These are phyloP conservation scores for Pomatorhinus ruficollis DNA, from an alignment of 2,113 vertebrate genomes.

Conservation along the genomic window DNA sequence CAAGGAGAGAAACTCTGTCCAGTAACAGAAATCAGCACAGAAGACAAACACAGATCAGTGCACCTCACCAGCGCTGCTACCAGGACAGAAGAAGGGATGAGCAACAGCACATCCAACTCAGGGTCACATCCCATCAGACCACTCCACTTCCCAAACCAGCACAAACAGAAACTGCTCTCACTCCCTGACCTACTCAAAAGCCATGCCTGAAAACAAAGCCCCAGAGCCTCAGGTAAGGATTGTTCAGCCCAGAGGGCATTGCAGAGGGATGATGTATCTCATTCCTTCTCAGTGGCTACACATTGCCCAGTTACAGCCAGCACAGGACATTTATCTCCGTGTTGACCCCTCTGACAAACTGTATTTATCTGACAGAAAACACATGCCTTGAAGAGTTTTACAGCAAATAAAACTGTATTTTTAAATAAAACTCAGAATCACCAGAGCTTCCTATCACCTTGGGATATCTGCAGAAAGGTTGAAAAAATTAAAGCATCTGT, in stretches of 20 bases:
- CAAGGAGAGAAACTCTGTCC: background rate
- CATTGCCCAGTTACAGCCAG: background rate
- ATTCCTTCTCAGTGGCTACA: background rate
- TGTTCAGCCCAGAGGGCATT: background rate
- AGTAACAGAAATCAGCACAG: background rate
- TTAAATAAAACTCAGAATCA: background rate
- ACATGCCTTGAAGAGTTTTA: background rate
- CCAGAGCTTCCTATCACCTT: background rate
- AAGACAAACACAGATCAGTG: background rate
- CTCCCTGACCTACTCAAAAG: background rate
- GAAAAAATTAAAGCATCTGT: constrained; percentile 3
- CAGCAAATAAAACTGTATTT: no score
- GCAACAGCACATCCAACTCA: background rate
- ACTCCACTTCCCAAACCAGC: background rate
- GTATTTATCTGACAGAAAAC: background rate
- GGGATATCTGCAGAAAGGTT: background rate
- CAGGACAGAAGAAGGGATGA: background rate
- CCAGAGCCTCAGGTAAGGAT: background rate
- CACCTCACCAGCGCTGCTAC: background rate
- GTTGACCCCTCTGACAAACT: background rate
- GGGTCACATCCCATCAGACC: background rate
- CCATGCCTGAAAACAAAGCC: background rate
- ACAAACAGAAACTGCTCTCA: background rate
- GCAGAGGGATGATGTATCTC: background rate
- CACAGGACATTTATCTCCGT: background rate